phyloP scores from a whole-genome alignment of 2,797 vertebrate genomes.

The Muraenolepis orangiensis region DNA sequence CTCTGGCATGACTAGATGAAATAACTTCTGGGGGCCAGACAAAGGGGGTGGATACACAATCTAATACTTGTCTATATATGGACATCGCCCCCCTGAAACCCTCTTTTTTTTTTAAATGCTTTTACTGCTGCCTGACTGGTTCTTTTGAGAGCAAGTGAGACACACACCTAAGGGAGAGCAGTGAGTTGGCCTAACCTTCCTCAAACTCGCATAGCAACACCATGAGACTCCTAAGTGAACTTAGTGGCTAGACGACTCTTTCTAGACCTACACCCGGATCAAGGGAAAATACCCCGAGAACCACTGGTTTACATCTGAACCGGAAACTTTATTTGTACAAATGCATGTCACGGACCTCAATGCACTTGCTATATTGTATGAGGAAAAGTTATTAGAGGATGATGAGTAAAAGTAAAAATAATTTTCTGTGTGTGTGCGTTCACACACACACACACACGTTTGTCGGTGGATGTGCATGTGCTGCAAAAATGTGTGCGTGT shows the following conservation, averaged over 20 bases:
- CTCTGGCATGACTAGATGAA: background rate
- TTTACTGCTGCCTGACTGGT: background rate
- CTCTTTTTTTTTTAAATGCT: background rate
- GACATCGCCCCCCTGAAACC: background rate
- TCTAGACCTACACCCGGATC: background rate
- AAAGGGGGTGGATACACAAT: background rate
- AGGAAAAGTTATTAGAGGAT: slow-evolving; percentile 17
- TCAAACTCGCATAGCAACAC: slow-evolving; percentile 4
- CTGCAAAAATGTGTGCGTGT: slow-evolving; percentile 23
- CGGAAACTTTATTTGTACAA: background rate
- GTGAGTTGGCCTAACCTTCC: background rate
- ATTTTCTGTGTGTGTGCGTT: background rate
- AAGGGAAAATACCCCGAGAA: background rate
- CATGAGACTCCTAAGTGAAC: slow-evolving; percentile 1
- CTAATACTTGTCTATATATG: background rate
- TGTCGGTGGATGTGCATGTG: background rate
- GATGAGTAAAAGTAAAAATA: slow-evolving; percentile 38
- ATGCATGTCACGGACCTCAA: background rate
- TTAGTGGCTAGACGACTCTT: background rate
- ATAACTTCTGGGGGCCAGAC: background rate
- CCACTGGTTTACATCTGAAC: background rate
- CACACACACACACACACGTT: background rate
- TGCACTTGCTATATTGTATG: background rate
- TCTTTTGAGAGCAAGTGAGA: background rate
- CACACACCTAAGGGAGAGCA: background rate